Evolutionary conservation across 2,797 vertebrate species (phyloP).

Genomic region (Otus scops): DNA sequence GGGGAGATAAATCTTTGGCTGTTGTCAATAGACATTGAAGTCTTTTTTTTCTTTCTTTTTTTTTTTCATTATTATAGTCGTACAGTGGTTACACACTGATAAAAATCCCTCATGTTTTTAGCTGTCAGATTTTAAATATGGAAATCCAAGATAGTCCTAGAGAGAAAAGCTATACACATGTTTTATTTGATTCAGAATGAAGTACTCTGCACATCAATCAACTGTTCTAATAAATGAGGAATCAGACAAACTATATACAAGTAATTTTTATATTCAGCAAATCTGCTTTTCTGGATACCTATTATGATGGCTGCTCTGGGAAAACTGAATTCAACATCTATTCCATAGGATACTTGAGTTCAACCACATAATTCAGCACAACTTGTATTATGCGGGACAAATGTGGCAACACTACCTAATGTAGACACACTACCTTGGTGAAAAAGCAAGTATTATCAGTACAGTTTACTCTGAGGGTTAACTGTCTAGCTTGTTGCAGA

Average conservation of each 20-base stretch:
- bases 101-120: slow-evolving; percentile 21
- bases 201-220: slow-evolving; percentile 19
- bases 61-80: not conserved
- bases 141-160: slow-evolving; percentile 5
- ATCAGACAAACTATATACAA: not conserved
- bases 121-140: slow-evolving; percentile 33
- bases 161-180: slow-evolving; percentile 13
- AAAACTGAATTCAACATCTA: not conserved
- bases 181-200: slow-evolving; percentile 18
- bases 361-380: not conserved
- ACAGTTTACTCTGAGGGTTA: not conserved
- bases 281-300: not conserved
- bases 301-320: not conserved
- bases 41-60: not conserved
- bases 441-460: not conserved
- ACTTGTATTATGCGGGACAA: not conserved
- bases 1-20: not conserved
- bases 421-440: not conserved
- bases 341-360: not conserved
- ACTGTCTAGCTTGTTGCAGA: not conserved
- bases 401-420: not conserved
- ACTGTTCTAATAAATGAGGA: slow-evolving; percentile 15
- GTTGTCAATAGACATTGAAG: not conserved
- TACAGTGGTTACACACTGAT: not conserved
- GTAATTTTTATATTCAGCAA: not conserved